Conservation (phyloP, 2,888 invertebrate genomes). For the Cheilosia variabilis region DNA sequence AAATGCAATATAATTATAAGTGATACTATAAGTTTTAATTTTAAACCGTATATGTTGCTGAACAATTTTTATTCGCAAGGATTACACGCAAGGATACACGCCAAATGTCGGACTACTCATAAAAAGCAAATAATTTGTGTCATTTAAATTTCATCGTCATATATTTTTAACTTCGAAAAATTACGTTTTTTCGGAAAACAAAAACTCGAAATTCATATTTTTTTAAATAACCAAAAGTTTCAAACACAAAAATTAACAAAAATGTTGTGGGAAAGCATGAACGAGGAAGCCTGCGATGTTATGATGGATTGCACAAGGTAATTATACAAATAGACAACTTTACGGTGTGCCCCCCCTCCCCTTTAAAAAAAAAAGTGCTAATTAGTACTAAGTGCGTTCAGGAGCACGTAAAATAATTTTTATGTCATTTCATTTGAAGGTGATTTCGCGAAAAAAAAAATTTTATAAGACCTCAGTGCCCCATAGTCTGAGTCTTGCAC, state of each 20-base stretch:
- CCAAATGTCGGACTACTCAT: conserved; percentile 52
- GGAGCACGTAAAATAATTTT: conserved; percentile 17
- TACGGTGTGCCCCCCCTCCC: not conserved
- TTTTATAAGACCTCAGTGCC: conserved; percentile 6
- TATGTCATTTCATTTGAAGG: conserved; percentile 2
- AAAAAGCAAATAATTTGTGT: conserved; percentile 26
- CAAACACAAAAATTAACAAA: conserved; percentile 66
- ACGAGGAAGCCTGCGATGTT: conserved; percentile 81
- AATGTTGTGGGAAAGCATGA: conserved; percentile 83
- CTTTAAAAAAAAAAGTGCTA: conserved; percentile 22
- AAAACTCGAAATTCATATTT: too few relatives aligned
- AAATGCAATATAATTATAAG: conserved; percentile 75
- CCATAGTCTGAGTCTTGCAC: conserved; percentile 28
- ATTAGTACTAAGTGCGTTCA: conserved; percentile 43
- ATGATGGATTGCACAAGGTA: conserved; percentile 83
- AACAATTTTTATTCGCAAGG: conserved; percentile 56
- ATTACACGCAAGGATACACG: conserved; percentile 55
- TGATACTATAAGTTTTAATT: conserved; percentile 54
- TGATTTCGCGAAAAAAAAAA: conserved; percentile 18
- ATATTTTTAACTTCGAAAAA: conserved; percentile 38
- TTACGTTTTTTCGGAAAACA: conserved; percentile 62
- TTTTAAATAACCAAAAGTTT: conserved; percentile 36
- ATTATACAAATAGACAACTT: conserved; percentile 57
- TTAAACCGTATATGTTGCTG: conserved; percentile 44
- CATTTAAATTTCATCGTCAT: conserved; percentile 18